A percentile compares a stretch with the other conserved stretches of the same genome.
phyloP scores from a whole-genome alignment of 2,888 invertebrate species.

The Lissonota sp. region DNA sequence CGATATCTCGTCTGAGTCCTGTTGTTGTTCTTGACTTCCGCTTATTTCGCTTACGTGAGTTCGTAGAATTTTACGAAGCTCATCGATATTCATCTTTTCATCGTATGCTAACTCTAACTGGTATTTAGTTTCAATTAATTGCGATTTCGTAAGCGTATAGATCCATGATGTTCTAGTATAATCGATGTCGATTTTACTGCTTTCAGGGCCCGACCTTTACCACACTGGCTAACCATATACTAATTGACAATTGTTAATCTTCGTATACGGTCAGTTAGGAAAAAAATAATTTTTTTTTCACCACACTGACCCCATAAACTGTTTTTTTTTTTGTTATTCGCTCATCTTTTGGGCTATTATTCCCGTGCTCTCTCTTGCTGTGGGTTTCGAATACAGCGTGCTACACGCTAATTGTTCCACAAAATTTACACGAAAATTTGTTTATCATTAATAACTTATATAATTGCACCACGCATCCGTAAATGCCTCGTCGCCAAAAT shows the following conservation, averaged over 20 bases:
- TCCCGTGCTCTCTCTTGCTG: too few relatives aligned
- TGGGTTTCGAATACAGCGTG: conserved; percentile 24
- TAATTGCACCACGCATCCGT: conserved; percentile 22
- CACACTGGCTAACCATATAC: not conserved
- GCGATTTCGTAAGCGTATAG: conserved; percentile 2
- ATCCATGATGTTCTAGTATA: conserved; percentile 28
- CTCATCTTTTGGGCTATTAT: too few relatives aligned
- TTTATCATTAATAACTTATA: conserved; percentile 7
- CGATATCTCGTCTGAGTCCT: conserved; percentile 3
- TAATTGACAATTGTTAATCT: not conserved
- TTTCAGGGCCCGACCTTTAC: too few relatives aligned
- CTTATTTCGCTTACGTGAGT: conserved; percentile 19
- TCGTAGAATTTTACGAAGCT: conserved; percentile 28
- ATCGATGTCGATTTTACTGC: conserved; percentile 5
- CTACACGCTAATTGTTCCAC: too few relatives aligned
- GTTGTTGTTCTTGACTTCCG: conserved; percentile 1
- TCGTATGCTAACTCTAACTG: not conserved
- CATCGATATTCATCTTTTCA: not conserved
- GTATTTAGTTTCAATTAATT: not conserved
- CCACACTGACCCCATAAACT: not conserved
- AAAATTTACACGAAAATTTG: too few relatives aligned
- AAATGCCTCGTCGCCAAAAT: conserved; percentile 29
- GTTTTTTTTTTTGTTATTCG: conserved; percentile 3
- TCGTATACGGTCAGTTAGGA: not conserved
- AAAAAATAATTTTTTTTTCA: not conserved